Percentiles rank a stretch among this genome's conserved stretches.
phyloP scores from a whole-genome alignment of 2,888 invertebrate genomes.

The Strigamia crassipes region DNA sequence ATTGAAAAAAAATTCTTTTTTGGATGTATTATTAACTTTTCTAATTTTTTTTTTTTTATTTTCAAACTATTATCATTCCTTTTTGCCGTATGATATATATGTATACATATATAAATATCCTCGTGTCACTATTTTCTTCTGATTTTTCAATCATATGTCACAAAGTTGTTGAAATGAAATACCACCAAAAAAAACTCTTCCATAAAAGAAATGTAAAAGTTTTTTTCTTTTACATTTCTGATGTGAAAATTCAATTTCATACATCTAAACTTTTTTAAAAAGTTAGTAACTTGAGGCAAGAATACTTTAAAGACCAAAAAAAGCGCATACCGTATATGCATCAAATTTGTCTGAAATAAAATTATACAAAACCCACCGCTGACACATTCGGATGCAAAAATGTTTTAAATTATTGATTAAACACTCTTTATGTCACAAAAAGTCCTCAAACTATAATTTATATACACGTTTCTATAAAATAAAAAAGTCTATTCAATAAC shows the following conservation, averaged over 20 bases:
- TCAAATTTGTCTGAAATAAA: neutral
- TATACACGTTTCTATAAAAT: neutral
- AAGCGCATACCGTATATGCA: too few relatives aligned
- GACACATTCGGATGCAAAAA: neutral
- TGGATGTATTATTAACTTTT: neutral
- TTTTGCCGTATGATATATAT: neutral
- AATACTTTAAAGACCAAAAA: neutral
- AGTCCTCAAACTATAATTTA: neutral
- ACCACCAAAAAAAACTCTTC: neutral
- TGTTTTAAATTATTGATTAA: neutral
- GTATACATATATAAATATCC: neutral
- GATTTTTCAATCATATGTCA: slow-evolving; percentile 33
- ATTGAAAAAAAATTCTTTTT: neutral
- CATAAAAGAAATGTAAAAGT: neutral
- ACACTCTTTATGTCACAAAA: neutral
- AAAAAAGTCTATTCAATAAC: neutral
- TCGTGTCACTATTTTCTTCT: neutral
- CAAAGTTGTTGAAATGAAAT: slow-evolving; percentile 34
- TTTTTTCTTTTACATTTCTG: neutral
- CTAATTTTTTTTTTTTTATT: neutral
- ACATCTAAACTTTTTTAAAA: neutral
- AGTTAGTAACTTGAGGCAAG: neutral
- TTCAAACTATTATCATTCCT: neutral
- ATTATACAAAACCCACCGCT: neutral
- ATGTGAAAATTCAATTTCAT: slow-evolving; percentile 31